A percentile compares a stretch with the other conserved stretches of the same genome.
Conservation (phyloP, 2,888 invertebrate species). For the Pandemis cinnamomeana region DNA sequence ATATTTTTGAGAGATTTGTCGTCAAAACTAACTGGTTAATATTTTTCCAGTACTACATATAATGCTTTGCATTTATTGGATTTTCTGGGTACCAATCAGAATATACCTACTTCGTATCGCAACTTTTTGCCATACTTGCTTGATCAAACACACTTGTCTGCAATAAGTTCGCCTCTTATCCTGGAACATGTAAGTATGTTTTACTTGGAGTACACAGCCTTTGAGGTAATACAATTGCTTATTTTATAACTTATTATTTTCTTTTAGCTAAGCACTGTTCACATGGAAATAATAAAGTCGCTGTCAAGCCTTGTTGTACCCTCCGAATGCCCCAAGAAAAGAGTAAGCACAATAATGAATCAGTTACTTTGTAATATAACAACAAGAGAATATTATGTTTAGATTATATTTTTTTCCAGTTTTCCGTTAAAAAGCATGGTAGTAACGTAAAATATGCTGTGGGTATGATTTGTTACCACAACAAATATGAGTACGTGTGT, state of each 20-base stretch:
- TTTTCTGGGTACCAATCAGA: slow-evolving; percentile 53
- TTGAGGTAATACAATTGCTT: not conserved
- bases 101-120: slow-evolving; percentile 51
- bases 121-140: slow-evolving; percentile 53
- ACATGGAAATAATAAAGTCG: slow-evolving; percentile 51
- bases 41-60: slow-evolving; percentile 58
- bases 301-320: slow-evolving; percentile 51
- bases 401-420: slow-evolving; percentile 44
- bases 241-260: slow-evolving; percentile 20
- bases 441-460: slow-evolving; percentile 83
- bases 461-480: slow-evolving; percentile 89
- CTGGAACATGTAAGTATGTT: slow-evolving; percentile 58
- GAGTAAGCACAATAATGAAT: slow-evolving; percentile 44
- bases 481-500: slow-evolving; percentile 85
- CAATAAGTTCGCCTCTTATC: slow-evolving; percentile 49
- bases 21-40: not conserved
- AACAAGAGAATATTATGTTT: slow-evolving; percentile 1
- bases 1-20: not conserved
- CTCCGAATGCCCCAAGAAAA: slow-evolving; percentile 41
- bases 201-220: not conserved
- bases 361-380: not conserved
- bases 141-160: slow-evolving; percentile 48
- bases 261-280: slow-evolving; percentile 54
- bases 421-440: slow-evolving; percentile 49
- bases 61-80: slow-evolving; percentile 60